These are phyloP conservation scores for Babyrousa celebensis DNA, from an alignment of 2,797 vertebrate genomes.

Conservation along the genomic window DNA sequence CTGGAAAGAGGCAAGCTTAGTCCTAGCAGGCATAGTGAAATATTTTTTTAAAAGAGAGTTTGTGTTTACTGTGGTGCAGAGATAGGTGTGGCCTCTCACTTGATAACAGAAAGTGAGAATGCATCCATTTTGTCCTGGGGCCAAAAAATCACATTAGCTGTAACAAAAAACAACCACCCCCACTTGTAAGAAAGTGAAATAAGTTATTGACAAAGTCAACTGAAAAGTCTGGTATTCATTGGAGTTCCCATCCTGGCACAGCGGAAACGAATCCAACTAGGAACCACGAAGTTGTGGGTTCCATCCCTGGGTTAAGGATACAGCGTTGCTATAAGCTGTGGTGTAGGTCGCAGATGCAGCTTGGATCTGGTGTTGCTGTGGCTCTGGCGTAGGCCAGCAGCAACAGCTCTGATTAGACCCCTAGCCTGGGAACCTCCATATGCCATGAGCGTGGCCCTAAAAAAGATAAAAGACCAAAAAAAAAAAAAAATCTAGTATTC, in stretches of 20 bases:
- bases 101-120: conserved; percentile 12
- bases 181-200: conserved; percentile 25
- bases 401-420: too few relatives aligned
- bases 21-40: not conserved
- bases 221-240: not conserved
- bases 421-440: too few relatives aligned
- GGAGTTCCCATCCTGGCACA: too few relatives aligned
- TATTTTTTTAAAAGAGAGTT: not conserved
- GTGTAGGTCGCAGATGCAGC: too few relatives aligned
- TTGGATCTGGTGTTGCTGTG: too few relatives aligned
- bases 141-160: not conserved
- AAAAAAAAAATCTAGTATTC: not conserved
- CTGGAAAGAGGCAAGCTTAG: not conserved
- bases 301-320: too few relatives aligned
- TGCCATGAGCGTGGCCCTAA: too few relatives aligned
- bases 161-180: not conserved
- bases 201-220: not conserved
- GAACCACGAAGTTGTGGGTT: too few relatives aligned
- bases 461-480: too few relatives aligned
- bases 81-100: not conserved
- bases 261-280: too few relatives aligned
- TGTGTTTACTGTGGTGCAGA: not conserved
- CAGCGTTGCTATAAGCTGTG: too few relatives aligned
- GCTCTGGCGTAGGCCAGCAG: too few relatives aligned
- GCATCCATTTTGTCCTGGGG: not conserved